These are phyloP conservation scores for Drosophila tripunctata DNA, from an alignment of 2,888 invertebrate genomes.

Conservation along the genomic window DNA sequence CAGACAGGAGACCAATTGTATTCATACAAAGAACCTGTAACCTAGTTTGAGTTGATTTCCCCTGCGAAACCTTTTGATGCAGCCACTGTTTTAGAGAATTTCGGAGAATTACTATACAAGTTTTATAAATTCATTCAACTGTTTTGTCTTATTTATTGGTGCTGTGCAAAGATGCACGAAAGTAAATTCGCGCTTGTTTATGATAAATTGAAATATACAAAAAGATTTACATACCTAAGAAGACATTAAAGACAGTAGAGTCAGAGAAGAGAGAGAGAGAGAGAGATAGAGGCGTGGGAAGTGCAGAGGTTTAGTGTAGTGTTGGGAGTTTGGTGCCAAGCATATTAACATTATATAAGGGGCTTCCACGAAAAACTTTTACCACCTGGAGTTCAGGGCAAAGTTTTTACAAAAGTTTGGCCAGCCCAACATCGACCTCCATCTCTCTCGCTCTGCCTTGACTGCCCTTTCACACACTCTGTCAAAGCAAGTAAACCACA, in stretches of 20 bases:
- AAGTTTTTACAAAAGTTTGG: conserved; percentile 38
- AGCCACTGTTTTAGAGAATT: conserved; percentile 2
- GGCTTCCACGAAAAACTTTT: conserved; percentile 30
- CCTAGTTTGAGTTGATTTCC: not conserved
- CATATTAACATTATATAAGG: conserved; percentile 31
- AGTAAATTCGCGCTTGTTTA: conserved; percentile 46
- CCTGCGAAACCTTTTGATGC: not conserved
- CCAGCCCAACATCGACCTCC: not conserved
- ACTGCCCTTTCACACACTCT: not conserved
- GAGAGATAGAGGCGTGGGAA: not conserved
- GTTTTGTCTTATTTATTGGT: conserved; percentile 17
- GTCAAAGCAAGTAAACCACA: conserved; percentile 17
- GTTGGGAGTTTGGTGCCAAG: conserved; percentile 17
- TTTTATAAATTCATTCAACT: not conserved
- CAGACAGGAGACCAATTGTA: no score
- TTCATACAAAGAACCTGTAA: no score
- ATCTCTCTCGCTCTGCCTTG: not conserved
- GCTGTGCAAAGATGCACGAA: conserved; percentile 1
- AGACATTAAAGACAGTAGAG: not conserved
- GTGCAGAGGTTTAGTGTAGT: conserved; percentile 2
- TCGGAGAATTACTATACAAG: not conserved
- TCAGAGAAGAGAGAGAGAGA: not conserved
- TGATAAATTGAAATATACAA: conserved; percentile 51
- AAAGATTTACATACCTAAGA: conserved; percentile 44
- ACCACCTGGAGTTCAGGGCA: conserved; percentile 31